Evolutionary conservation across 35 echinoderm and acorn worm genomes (phyloP), one percentile per base, ranked within the genome.

Genomic region (Holothuria glaberrima): DNA sequence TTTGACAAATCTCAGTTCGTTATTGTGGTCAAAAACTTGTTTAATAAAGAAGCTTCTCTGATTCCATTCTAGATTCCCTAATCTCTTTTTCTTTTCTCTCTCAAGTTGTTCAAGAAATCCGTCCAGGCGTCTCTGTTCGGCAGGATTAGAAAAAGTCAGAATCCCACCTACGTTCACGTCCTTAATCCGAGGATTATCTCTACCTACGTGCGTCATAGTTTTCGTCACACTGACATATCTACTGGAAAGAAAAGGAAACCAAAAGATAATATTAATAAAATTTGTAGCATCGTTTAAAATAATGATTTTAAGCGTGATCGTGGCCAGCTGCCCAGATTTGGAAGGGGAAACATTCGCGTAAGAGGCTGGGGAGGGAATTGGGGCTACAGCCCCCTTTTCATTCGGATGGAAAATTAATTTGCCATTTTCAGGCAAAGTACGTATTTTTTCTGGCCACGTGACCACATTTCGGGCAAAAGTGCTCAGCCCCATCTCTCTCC

Each of bases 11-110:
- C 95, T 88, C 58, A 97, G 46, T 10, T 97, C 95, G 32, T 92
- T 92, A 59, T 97, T 89, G 80, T 92, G 76, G 86, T 97, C 92
- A 44, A 97, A 97, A 14, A 97, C 95, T 65, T 96, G 95, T 48
- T 92, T 97, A 20, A 97, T 97, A 58, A 97, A 94, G 60, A 97
- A 97, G 80, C 58, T 89, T 67, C 95, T 63, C 69, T 97, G 95
- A 57, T 91, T 92, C 95, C 95, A 97, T 22, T 93, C 64, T 13
- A 97, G 63, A 36, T 68, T 82, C 0, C 69, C 62, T 71, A 89
- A 66, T 19, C 92, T 65, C 89, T 91, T 90, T 63, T 80, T 89
- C 80, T 91, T 97, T 18, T 97, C 95, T 21, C 58, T 46, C 32
- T 97, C 92, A 9, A 97, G 74, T 61, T 92, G 90, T 12, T 58